These are phyloP conservation scores for Tetraodon nigroviridis DNA, from an alignment of 2,113 vertebrate genomes.

Conservation along the genomic window DNA sequence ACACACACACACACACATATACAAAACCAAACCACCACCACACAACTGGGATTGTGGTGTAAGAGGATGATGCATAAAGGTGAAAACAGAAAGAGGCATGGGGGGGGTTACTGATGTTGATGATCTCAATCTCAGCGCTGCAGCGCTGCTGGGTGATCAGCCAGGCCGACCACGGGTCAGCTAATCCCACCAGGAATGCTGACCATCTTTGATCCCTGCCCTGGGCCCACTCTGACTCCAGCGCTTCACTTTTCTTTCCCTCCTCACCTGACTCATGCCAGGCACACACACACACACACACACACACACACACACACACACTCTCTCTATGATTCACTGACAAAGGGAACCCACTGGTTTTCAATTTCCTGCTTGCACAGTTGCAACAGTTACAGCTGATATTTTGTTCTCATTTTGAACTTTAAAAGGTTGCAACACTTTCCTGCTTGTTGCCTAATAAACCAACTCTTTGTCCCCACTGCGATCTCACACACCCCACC, in stretches of 20 bases:
- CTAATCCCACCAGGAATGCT: conserved; percentile 61
- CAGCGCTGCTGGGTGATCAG: conserved; percentile 50
- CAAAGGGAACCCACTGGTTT: neutral
- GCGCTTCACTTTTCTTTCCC: conserved; percentile 23
- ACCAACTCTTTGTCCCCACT: too few species aligned
- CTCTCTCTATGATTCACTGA: neutral
- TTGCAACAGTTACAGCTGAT: neutral
- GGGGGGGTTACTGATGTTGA: conserved; percentile 1
- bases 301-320: conserved; percentile 1
- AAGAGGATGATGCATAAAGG: conserved; percentile 24
- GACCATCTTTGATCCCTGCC: conserved; percentile 53
- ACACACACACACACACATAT: too few species aligned
- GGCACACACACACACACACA: neutral
- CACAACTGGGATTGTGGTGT: conserved; percentile 23
- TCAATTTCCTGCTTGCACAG: neutral
- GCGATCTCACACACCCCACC: neutral
- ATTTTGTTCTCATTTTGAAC: too few species aligned
- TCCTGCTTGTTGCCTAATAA: too few species aligned
- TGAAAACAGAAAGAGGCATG: conserved; percentile 33
- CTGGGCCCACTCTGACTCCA: conserved; percentile 26
- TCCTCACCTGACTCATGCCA: conserved; percentile 37
- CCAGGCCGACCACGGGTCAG: conserved; percentile 48
- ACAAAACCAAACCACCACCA: conserved; percentile 4
- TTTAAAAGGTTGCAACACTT: too few species aligned
- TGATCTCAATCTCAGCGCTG: conserved; percentile 9